phyloP scores from a whole-genome alignment of 2,113 vertebrate species.

The Pachyramphus minor region DNA sequence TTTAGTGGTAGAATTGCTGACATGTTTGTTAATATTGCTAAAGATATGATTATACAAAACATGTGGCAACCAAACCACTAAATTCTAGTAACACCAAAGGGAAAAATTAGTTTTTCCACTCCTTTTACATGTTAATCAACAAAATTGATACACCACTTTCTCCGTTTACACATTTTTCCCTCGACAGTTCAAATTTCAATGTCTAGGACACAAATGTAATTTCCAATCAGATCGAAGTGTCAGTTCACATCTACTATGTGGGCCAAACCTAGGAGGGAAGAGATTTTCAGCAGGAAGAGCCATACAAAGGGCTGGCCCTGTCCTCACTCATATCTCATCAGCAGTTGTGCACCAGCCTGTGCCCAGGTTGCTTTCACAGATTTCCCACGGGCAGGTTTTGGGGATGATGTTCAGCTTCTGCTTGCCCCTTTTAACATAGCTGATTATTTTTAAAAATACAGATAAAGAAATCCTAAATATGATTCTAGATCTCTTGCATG shows the following conservation, averaged over 20 bases:
- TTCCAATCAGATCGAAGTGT: not conserved
- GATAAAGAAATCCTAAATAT: not conserved
- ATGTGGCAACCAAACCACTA: not conserved
- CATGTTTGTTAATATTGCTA: not conserved
- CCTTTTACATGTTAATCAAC: not conserved
- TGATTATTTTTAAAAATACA: not conserved
- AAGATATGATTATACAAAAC: not conserved
- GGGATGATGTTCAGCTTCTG: not conserved
- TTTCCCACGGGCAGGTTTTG: not conserved
- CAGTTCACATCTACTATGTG: not conserved
- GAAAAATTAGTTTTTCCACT: not conserved
- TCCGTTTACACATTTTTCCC: not conserved
- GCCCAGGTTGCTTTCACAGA: not conserved
- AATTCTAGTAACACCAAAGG: not conserved
- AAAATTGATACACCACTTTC: not conserved
- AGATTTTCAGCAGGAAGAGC: not conserved
- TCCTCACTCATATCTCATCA: not conserved
- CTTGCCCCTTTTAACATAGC: not conserved
- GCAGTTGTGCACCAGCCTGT: accelerated
- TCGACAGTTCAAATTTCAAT: not conserved
- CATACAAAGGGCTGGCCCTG: not conserved
- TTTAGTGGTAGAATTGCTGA: not conserved
- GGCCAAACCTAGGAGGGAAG: not conserved
- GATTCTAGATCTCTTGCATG: not conserved
- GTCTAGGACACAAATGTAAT: not conserved